Evolutionary conservation across 2,113 vertebrate genomes (phyloP).

Genomic region (Andinoacara biseriatus): DNA sequence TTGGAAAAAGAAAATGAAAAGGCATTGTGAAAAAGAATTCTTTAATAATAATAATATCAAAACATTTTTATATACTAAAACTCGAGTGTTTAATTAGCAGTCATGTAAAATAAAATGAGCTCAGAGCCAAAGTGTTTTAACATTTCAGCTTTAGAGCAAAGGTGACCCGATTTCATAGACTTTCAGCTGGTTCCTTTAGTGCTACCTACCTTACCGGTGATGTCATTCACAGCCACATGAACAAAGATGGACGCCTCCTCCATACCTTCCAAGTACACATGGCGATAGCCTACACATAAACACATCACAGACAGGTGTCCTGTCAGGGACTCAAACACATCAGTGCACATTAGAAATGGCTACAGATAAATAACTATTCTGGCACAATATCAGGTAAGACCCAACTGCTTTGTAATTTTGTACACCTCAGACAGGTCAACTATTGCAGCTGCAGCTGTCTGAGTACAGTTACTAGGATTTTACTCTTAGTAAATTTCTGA

Average conservation of each 20-base stretch:
- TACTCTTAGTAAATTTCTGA: too few relatives aligned
- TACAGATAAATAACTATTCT: too few relatives aligned
- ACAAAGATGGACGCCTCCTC: slow-evolving; percentile 98
- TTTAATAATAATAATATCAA: not conserved
- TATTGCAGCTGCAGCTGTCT: too few relatives aligned
- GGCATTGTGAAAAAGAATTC: not conserved
- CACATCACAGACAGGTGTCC: not conserved
- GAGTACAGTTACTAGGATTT: too few relatives aligned
- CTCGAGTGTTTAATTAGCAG: too few relatives aligned
- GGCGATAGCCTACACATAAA: slow-evolving; percentile 88
- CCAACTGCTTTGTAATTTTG: too few relatives aligned
- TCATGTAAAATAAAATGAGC: not conserved
- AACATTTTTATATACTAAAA: not conserved
- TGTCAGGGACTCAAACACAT: slow-evolving; percentile 2
- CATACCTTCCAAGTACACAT: slow-evolving; percentile 98
- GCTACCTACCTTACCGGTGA: slow-evolving; percentile 96
- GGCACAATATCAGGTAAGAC: too few relatives aligned
- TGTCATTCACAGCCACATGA: slow-evolving; percentile 92
- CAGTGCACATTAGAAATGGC: not conserved
- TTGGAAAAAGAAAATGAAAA: not conserved
- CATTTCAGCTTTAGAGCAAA: not conserved
- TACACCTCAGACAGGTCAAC: too few relatives aligned
- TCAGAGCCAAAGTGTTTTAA: not conserved
- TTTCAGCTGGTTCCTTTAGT: not conserved
- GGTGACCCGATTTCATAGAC: not conserved